Evolutionary conservation across 2,113 vertebrate genomes (phyloP).

Genomic region (Actenoides hombroni): DNA sequence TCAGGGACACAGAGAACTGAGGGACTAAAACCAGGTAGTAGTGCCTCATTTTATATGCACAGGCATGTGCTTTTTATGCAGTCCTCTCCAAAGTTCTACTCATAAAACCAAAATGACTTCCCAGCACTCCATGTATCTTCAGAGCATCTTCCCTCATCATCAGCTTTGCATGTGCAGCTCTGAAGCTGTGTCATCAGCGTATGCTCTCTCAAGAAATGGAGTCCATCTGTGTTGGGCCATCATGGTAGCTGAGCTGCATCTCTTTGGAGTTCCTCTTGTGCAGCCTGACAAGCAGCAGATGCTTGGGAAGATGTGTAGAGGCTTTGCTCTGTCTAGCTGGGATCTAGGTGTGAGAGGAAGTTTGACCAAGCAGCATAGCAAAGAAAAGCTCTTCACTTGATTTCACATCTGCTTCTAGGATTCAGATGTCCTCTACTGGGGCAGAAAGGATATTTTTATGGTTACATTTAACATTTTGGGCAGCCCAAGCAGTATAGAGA

Average conservation of each 20-base stretch:
- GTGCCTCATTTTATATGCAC: background rate
- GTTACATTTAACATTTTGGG: background rate
- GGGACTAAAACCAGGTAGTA: background rate
- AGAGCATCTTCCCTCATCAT: background rate
- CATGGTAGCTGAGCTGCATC: background rate
- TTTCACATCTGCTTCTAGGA: background rate
- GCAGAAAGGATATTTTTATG: background rate
- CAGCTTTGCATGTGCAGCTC: background rate
- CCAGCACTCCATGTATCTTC: background rate
- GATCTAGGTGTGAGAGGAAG: accelerated
- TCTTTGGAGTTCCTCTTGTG: background rate
- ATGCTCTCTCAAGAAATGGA: background rate
- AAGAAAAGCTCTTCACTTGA: background rate
- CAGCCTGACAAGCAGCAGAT: background rate
- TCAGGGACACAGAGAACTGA: background rate
- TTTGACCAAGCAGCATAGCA: background rate
- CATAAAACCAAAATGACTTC: background rate
- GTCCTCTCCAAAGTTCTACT: background rate
- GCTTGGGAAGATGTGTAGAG: background rate
- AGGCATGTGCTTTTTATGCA: background rate
- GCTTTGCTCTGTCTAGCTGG: accelerated
- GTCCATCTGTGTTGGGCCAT: background rate
- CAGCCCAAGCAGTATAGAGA: background rate
- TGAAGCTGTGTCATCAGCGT: background rate
- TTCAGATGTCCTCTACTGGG: background rate